phyloP scores from a whole-genome alignment of 2,888 invertebrate species.

The Operophtera brumata region DNA sequence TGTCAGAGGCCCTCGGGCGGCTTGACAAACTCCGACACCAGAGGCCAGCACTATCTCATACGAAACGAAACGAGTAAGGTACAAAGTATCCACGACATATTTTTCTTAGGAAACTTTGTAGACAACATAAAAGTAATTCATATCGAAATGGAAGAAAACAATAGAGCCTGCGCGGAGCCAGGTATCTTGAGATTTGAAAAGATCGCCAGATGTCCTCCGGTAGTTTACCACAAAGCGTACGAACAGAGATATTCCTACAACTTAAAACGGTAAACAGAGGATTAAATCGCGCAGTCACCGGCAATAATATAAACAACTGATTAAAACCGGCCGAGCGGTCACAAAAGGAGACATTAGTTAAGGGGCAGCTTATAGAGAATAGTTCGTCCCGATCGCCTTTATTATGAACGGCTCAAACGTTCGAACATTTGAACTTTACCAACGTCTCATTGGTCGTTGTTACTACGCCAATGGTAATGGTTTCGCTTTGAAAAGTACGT shows the following conservation, averaged over 20 bases:
- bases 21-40: too few relatives aligned
- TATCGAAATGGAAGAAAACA: constrained; percentile 1
- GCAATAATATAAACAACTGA: constrained; percentile 79
- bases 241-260: constrained; percentile 46
- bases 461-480: too few relatives aligned
- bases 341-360: constrained; percentile 79
- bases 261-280: constrained; percentile 73
- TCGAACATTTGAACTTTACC: too few relatives aligned
- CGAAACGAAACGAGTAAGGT: too few relatives aligned
- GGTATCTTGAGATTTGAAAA: constrained; percentile 20
- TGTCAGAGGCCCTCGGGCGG: too few relatives aligned
- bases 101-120: too few relatives aligned
- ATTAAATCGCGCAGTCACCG: constrained; percentile 70
- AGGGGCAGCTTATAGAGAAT: constrained; percentile 35
- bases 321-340: constrained; percentile 67
- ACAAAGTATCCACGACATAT: neutral
- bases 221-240: constrained; percentile 16
- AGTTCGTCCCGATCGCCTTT: too few relatives aligned
- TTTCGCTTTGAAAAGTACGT: too few relatives aligned
- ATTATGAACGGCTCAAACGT: too few relatives aligned
- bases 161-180: constrained; percentile 1
- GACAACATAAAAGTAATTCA: too few relatives aligned
- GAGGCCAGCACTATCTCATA: too few relatives aligned
- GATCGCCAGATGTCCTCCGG: constrained; percentile 15
- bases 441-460: too few relatives aligned